Evolutionary conservation across 1,140 invertebrate genomes (phyloP).

Genomic region (Tetranychus cinnabarinus): DNA sequence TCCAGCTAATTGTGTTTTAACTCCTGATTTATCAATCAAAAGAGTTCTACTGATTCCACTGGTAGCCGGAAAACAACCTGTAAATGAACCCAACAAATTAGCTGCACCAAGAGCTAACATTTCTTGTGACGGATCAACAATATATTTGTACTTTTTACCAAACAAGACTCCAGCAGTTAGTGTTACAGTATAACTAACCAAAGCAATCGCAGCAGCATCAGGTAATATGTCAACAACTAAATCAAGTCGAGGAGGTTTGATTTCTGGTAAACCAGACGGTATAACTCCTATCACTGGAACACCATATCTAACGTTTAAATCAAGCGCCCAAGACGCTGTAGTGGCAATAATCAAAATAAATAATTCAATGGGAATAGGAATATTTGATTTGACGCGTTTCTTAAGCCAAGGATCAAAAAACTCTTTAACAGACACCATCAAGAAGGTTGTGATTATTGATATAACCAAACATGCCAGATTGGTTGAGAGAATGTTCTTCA

Average conservation of each 20-base stretch:
- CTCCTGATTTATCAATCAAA: neutral
- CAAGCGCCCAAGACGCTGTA: neutral
- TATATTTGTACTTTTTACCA: constrained; percentile 61
- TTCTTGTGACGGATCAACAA: constrained; percentile 71
- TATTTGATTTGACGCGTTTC: neutral
- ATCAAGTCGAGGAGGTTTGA: constrained; percentile 24
- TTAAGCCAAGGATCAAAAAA: neutral
- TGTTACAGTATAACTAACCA: constrained; percentile 68
- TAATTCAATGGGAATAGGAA: neutral
- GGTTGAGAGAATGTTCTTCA: neutral
- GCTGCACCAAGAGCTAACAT: constrained; percentile 18
- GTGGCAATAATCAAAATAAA: neutral
- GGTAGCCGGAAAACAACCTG: constrained; percentile 55
- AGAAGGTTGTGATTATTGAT: neutral
- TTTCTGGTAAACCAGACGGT: constrained; percentile 14
- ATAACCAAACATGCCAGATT: neutral
- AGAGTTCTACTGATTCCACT: constrained; percentile 51
- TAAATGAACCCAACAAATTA: constrained; percentile 37
- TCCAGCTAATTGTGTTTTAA: constrained; percentile 19
- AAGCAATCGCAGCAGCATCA: constrained; percentile 26
- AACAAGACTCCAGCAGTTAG: constrained; percentile 83
- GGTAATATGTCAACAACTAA: constrained; percentile 17
- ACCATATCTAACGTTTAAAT: constrained; percentile 2
- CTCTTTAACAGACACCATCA: neutral
- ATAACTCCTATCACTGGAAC: constrained; percentile 3